Evolutionary conservation across 2,888 invertebrate species (phyloP).

Genomic region (Himalopsyche tibetana): DNA sequence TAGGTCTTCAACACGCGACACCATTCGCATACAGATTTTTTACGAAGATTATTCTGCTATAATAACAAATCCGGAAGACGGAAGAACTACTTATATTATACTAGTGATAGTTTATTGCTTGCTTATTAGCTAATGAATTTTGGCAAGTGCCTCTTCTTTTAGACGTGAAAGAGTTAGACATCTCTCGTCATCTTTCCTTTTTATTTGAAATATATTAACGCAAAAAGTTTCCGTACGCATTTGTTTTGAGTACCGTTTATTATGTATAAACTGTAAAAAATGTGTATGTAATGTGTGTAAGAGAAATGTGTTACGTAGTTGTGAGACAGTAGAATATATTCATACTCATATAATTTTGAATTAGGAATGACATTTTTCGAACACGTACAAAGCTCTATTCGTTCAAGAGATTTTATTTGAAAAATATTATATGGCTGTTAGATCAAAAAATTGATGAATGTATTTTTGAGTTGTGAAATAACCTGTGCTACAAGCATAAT

Average conservation of each 20-base stretch:
- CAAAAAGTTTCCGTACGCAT: background rate
- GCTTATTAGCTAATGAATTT: conserved; percentile 24
- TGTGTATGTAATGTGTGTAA: too few relatives aligned
- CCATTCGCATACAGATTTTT: background rate
- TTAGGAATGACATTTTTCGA: too few relatives aligned
- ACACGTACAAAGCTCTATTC: too few relatives aligned
- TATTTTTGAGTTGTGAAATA: too few relatives aligned
- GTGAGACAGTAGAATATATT: too few relatives aligned
- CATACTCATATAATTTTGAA: too few relatives aligned
- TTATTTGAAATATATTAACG: background rate
- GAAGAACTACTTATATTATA: background rate
- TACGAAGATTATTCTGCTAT: background rate
- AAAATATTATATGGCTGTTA: too few relatives aligned
- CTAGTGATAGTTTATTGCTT: background rate
- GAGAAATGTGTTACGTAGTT: too few relatives aligned
- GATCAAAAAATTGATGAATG: too few relatives aligned
- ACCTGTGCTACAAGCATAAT: too few relatives aligned
- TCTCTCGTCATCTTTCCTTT: background rate
- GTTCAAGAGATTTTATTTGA: too few relatives aligned
- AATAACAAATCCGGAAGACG: conserved; percentile 4
- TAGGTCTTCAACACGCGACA: background rate
- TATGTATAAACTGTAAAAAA: too few relatives aligned
- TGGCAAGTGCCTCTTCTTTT: background rate
- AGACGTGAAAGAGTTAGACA: background rate
- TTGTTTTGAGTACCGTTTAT: background rate